These are phyloP conservation scores for Orientallactaga bullata DNA, from an alignment of 2,113 vertebrate genomes.

Conservation along the genomic window DNA sequence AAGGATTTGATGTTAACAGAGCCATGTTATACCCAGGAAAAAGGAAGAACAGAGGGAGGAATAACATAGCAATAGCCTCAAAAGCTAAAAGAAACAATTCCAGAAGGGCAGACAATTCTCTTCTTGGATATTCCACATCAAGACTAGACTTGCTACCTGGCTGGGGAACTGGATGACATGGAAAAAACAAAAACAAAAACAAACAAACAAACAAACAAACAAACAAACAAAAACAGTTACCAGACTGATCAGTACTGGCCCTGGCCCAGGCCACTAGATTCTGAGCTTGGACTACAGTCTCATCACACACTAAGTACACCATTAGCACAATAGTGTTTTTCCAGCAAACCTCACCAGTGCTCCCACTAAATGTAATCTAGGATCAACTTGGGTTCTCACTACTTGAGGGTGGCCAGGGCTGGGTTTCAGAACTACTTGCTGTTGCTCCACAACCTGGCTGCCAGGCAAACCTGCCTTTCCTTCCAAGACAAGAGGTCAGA, in stretches of 20 bases:
- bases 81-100: accelerated
- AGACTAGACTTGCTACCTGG: not conserved
- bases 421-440: not conserved
- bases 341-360: not conserved
- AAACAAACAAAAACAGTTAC: not conserved
- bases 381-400: too few relatives aligned
- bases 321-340: not conserved
- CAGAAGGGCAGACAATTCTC: too few relatives aligned
- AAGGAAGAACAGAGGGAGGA: not conserved
- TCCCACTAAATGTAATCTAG: not conserved
- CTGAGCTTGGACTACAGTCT: accelerated
- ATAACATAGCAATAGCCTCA: not conserved
- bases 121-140: not conserved
- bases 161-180: not conserved
- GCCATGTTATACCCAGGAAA: not conserved
- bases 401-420: accelerated
- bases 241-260: not conserved
- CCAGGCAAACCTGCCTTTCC: not conserved
- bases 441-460: not conserved
- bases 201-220: too few relatives aligned
- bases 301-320: accelerated
- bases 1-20: not conserved
- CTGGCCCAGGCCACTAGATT: not conserved
- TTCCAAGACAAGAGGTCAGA: not conserved
- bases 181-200: not conserved